phyloP scores from a whole-genome alignment of 2,888 invertebrate genomes.

The Cheilosia pagana region DNA sequence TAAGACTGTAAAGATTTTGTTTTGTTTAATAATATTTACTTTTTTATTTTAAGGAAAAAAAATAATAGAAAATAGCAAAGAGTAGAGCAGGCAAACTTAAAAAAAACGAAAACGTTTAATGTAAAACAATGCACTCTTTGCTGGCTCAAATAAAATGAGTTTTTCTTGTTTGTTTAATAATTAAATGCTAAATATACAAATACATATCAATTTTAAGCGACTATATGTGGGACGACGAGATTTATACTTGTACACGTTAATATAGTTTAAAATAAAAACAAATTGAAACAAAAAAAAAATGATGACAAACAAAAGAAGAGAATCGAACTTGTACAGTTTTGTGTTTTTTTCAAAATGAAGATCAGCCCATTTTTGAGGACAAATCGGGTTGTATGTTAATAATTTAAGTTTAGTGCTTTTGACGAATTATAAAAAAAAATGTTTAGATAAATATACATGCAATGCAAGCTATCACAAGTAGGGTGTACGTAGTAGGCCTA shows the following conservation, averaged over 20 bases:
- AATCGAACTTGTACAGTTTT: slow-evolving; percentile 12
- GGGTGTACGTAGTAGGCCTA: slow-evolving; percentile 61
- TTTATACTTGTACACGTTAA: slow-evolving; percentile 57
- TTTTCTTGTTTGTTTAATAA: slow-evolving; percentile 35
- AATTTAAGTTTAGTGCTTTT: slow-evolving; percentile 55
- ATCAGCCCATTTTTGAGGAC: neutral
- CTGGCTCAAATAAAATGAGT: slow-evolving; percentile 60
- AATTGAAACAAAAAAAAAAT: neutral
- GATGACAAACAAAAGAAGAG: slow-evolving; percentile 31
- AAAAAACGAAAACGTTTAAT: slow-evolving; percentile 23
- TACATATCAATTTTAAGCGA: slow-evolving; percentile 55
- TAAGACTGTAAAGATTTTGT: slow-evolving; percentile 38
- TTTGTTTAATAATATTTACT: slow-evolving; percentile 26
- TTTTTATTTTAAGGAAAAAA: slow-evolving; percentile 20
- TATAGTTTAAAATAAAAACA: slow-evolving; percentile 36
- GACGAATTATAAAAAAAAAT: slow-evolving; percentile 25
- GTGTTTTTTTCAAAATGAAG: neutral
- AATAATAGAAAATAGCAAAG: slow-evolving; percentile 34
- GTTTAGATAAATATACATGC: slow-evolving; percentile 39
- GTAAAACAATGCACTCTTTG: slow-evolving; percentile 51
- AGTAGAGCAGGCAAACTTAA: slow-evolving; percentile 11
- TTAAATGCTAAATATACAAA: slow-evolving; percentile 64
- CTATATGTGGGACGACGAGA: slow-evolving; percentile 67
- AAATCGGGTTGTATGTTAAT: slow-evolving; percentile 9
- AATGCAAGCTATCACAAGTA: slow-evolving; percentile 73